Conservation (phyloP, 2,113 vertebrate species). For the Apteryx owenii region DNA sequence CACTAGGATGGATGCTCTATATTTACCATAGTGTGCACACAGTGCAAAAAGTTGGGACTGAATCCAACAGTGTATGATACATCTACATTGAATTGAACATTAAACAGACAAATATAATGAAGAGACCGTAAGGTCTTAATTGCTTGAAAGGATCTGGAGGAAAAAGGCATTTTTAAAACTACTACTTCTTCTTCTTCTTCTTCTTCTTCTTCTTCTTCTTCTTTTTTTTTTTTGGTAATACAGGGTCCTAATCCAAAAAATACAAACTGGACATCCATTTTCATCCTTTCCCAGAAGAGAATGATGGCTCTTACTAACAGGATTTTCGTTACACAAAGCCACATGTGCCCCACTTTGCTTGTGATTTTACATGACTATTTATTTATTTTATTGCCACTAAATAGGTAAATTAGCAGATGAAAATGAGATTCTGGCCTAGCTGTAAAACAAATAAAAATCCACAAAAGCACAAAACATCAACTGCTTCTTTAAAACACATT, state of each 20-base stretch:
- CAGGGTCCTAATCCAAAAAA: constrained; percentile 23
- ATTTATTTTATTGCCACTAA: constrained; percentile 31
- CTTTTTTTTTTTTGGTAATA: neutral
- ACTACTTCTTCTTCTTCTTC: neutral
- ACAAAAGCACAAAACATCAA: neutral
- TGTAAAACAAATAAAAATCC: constrained; percentile 5
- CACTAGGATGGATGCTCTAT: neutral
- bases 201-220: neutral
- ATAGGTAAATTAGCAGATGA: constrained; percentile 48
- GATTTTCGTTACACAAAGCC: constrained; percentile 7
- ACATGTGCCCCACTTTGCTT: neutral
- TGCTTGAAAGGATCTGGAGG: neutral
- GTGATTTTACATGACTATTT: constrained; percentile 12
- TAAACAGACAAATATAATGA: constrained; percentile 26
- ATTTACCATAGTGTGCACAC: neutral
- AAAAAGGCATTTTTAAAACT: neutral
- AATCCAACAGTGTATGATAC: neutral
- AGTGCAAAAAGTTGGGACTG: neutral
- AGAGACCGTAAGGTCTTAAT: neutral
- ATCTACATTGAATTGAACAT: constrained; percentile 10
- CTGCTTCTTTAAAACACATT: constrained; percentile 15
- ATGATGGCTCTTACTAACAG: neutral
- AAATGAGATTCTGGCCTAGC: constrained; percentile 31
- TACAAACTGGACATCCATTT: neutral
- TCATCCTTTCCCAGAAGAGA: constrained; percentile 47